These are phyloP conservation scores for Conomelus anceps DNA, from an alignment of 2,888 invertebrate genomes.

Conservation along the genomic window DNA sequence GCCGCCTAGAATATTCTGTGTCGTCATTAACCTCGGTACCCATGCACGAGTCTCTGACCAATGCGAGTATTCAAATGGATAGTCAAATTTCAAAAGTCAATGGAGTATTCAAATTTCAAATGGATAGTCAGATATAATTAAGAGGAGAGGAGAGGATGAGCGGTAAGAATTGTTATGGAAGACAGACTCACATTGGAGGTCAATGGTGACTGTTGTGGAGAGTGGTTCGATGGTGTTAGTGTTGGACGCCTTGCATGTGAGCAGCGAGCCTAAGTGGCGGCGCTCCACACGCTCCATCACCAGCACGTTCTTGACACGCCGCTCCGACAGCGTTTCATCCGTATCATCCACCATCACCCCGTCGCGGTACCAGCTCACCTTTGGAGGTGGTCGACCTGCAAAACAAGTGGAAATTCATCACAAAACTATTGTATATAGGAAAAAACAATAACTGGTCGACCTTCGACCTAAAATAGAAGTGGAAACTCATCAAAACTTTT, in stretches of 20 bases:
- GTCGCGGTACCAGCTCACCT: conserved; percentile 44
- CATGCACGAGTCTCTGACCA: too few relatives aligned
- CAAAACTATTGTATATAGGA: too few relatives aligned
- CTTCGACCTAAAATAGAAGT: too few relatives aligned
- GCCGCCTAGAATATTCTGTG: too few relatives aligned
- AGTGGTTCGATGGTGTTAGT: conserved; percentile 43
- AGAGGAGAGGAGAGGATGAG: neutral
- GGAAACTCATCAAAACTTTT: too few relatives aligned
- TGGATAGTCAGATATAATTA: too few relatives aligned
- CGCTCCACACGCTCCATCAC: conserved; percentile 40
- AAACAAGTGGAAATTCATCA: neutral
- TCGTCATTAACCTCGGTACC: too few relatives aligned
- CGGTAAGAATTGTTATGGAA: neutral
- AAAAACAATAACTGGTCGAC: too few relatives aligned
- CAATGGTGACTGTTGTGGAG: conserved; percentile 42
- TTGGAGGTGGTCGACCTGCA: conserved; percentile 41
- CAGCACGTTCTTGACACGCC: conserved; percentile 40
- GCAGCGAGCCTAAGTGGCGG: conserved; percentile 40
- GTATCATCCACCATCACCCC: conserved; percentile 41
- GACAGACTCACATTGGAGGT: conserved; percentile 43
- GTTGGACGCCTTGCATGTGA: conserved; percentile 44
- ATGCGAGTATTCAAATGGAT: too few relatives aligned
- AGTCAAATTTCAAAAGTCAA: too few relatives aligned
- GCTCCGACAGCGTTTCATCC: conserved; percentile 38
- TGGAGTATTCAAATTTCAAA: too few relatives aligned